Base-by-base conservation (phyloP, 2,888 invertebrate species). In the Microplitis deprimator region DNA sequence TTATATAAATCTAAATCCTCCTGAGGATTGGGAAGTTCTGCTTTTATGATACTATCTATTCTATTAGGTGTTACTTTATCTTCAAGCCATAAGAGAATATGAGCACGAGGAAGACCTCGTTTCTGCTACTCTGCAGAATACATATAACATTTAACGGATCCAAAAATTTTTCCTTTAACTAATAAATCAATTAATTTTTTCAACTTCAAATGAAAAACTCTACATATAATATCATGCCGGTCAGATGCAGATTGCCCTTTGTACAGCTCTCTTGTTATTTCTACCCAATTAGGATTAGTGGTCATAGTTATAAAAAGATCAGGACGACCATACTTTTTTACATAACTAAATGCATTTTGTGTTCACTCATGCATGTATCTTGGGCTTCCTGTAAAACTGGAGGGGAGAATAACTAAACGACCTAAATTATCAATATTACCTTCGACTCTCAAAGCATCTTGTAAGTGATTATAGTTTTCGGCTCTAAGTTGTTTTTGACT, bases 321-420 rank as follows among this genome's bases (percentile, higher is more conserved):
- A 86, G 59, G 65, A 38, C 13, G 39, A 13, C 20, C 2, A 13
- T 38, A 29, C 7, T 29, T 13, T 69, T 10, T 10, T 67, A 78
- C 5, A 68, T 74, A 29, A 65, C 70, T 64, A 64, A 71, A 59
- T n/a, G 86, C 87, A 80, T 89, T 88, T 81, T 89, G 86, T 13
- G 84, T 83, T 67, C 83, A 77, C 81, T 89, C 85, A 75, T 87
- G 85, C 88, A 89, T 88, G 79, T 88, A 84, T 39, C 89, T 79
- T 73, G 88, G 88, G 8, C 87, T 82, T 40, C 88, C 88, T 6
- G 81, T 83, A 64, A 79, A 87, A 13, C 79, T 76, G 7, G 68
- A 50, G 74, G 88, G 87, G 1, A 88, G 79, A 83, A 87, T 86
- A 73, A 82, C 82, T 65, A 77, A 76, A 60, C 81, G 17, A 1